Evolutionary conservation across 1,140 invertebrate species (phyloP).

Genomic region (Hestina assimilis): DNA sequence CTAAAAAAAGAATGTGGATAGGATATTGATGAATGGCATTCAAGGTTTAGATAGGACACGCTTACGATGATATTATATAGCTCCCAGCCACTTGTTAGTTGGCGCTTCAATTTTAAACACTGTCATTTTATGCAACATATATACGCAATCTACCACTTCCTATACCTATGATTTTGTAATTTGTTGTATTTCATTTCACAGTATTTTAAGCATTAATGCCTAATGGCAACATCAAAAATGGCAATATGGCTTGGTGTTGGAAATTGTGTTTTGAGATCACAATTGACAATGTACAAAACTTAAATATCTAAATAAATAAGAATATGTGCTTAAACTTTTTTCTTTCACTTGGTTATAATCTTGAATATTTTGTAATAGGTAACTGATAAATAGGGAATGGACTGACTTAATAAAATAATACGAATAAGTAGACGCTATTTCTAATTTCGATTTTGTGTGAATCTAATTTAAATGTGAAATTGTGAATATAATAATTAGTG

Average conservation of each 20-base stretch:
- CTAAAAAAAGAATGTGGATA: too few relatives aligned
- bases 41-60: too few relatives aligned
- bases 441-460: too few relatives aligned
- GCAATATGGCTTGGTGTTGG: constrained; percentile 7
- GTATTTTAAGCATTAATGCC: too few relatives aligned
- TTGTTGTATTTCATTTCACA: too few relatives aligned
- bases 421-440: constrained; percentile 11
- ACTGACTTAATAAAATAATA: not conserved
- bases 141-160: too few relatives aligned
- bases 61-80: too few relatives aligned
- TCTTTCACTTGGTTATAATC: not conserved
- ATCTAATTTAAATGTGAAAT: constrained; percentile 3
- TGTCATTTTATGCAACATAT: too few relatives aligned
- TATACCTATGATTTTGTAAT: too few relatives aligned
- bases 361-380: not conserved
- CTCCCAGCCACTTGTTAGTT: too few relatives aligned
- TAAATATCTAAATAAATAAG: constrained; percentile 1
- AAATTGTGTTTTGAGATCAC: constrained; percentile 8
- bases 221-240: not conserved
- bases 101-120: too few relatives aligned
- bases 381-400: constrained; percentile 1
- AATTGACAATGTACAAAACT: constrained; percentile 3
- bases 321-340: not conserved
- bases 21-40: too few relatives aligned
- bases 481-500: constrained; percentile 11